Evolutionary conservation across 2,113 vertebrate genomes (phyloP), one percentile per base, ranked within the genome.

Genomic region (Tor tambroides): DNA sequence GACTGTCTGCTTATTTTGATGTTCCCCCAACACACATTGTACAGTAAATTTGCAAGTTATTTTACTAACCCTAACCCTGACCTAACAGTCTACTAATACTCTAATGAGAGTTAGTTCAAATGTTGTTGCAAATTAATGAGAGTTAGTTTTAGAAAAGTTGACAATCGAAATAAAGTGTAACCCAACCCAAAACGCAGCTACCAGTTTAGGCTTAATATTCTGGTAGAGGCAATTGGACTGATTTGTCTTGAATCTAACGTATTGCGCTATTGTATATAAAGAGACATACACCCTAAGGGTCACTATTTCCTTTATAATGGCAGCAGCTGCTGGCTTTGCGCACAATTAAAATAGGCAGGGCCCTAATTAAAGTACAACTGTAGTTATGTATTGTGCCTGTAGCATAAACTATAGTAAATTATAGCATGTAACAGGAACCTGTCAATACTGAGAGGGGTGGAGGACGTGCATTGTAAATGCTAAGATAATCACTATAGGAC

Each of bases 391-490:
- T 59, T 59, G 0, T 59, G 21, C 56, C 56, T 23, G 56, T 59
- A 59, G 26, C 28, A 77, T 51, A 77, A 76, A 76, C 74, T 30
- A 26, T 77, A 77, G 5, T 49, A 14, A 46, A 77, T 51, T 49
- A 26, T 28, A 23, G 41, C 56, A 9, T 8, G 2, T 23, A 59
- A 23, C 21, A 59, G 19, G 21, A 59, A 59, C 56, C 56, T 59
- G 19, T 23, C 7, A 2, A 59, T 59, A 23, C 19, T 59, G 56
- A 59, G 2, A 23, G 56, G 19, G 54, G 54, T 56, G 54, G 54
- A 7, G 2, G 54, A 21, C 6, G 17, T 56, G 54, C 17, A 9
- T 10, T 23, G 19, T 59, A 9, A 19, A 54, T 54, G 51, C 51
- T 54, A 54, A 23, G 2, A 59, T 23, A 59, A 23, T 23, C 56